A percentile compares a stretch with the other conserved stretches of the same genome.
phyloP scores from a whole-genome alignment of 2,888 invertebrate species.

The Nemoura dubitans region DNA sequence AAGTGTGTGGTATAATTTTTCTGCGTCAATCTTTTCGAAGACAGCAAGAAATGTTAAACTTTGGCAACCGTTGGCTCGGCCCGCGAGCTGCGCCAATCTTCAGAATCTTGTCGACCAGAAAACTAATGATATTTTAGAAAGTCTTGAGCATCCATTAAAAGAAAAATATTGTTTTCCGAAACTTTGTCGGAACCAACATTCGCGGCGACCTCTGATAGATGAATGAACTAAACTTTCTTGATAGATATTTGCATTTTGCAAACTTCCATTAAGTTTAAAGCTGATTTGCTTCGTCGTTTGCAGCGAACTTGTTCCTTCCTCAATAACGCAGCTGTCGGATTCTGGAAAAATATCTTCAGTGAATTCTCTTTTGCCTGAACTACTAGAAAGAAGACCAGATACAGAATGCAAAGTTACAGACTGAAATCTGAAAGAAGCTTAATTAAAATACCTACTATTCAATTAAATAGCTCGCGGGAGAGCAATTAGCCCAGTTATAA shows the following conservation, averaged over 20 bases:
- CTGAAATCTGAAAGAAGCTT: no score
- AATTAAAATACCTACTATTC: no score
- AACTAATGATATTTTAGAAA: conserved; percentile 33
- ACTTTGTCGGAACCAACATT: conserved; percentile 25
- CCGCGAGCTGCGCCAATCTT: background rate
- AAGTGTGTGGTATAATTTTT: background rate
- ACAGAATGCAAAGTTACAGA: no score
- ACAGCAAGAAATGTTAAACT: background rate
- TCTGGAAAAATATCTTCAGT: background rate
- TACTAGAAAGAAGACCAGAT: background rate
- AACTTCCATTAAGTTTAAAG: conserved; percentile 39
- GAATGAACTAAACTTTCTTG: conserved; percentile 27
- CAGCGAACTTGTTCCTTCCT: conserved; percentile 16
- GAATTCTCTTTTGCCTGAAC: background rate
- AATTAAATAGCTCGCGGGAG: no score
- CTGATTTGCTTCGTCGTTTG: conserved; percentile 27
- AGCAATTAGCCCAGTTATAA: no score
- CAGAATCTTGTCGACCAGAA: background rate
- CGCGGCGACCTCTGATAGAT: conserved; percentile 20
- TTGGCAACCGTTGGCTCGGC: background rate
- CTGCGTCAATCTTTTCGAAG: background rate
- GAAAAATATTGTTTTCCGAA: conserved; percentile 37
- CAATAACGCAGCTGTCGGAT: background rate
- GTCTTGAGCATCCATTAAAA: conserved; percentile 31
- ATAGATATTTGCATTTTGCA: conserved; percentile 38